Evolutionary conservation across 1,140 invertebrate genomes (phyloP), one percentile per base, ranked within the genome.

Genomic region (Neodiprion pinetum): DNA sequence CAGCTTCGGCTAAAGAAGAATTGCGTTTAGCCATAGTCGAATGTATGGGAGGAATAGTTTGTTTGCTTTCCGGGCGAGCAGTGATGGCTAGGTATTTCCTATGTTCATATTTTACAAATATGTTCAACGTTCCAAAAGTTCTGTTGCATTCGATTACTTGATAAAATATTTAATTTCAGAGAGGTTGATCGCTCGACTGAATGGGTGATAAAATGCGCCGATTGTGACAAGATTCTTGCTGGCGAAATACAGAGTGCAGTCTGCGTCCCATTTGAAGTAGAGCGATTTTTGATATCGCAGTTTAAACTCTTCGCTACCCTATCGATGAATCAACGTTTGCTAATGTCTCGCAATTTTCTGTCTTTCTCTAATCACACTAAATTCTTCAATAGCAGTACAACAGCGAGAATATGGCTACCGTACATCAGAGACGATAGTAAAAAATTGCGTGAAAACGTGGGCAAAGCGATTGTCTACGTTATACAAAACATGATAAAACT

Each of bases 321-420:
- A 9, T 78, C 73, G 9, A 17, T 21, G 9, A 78, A 77, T 71
- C 79, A 86, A 17, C 80, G 85, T 12, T 75, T 82, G n/a, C 28
- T 77, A 21, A 81, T 88, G 68, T 84, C 85, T 1, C 75, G 80
- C 72, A 84, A 82, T 77, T 80, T 88, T n/a, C 75, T 80, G 7
- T 77, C 78, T 40, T 80, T 88, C 71, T 88, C 88, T 1, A 89
- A 87, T 80, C 90, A 90, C 74, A 77, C 87, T 1, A 67, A 80
- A 53, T 80, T 75, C 50, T 90, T 90, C 74, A 86, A 88, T 75
- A 79, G 80, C 8, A 84, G 82, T 70, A 76, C 85, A 48, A 72
- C 86, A 21, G 76, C 83, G 1, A 83, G 79, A 67, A 72, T 83
- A 17, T 90, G 89, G 89, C 77, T 89, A 53, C 71, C 82, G 47